Evolutionary conservation across 2,797 vertebrate species (phyloP).

Genomic region (Euthynnus affinis): DNA sequence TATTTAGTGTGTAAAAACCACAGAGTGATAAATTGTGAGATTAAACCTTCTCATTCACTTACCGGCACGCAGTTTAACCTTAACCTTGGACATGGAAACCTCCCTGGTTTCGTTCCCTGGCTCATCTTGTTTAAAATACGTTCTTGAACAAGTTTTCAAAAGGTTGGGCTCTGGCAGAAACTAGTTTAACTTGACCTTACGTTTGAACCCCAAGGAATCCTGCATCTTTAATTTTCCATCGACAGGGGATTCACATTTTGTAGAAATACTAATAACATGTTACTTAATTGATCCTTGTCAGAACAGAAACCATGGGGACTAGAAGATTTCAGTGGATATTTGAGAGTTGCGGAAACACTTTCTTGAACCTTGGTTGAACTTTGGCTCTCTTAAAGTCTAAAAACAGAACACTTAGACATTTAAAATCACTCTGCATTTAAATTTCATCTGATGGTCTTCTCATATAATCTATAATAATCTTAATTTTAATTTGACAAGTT

Average conservation of each 20-base stretch:
- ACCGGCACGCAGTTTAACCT: background rate
- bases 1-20: background rate
- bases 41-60: constrained; percentile 14
- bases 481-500: too few species aligned
- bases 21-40: background rate
- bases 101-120: background rate
- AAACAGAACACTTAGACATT: background rate
- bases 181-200: fast-evolving
- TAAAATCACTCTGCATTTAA: too few species aligned
- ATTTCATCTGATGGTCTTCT: too few species aligned
- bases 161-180: constrained; percentile 1
- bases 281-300: background rate
- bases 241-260: background rate
- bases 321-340: background rate
- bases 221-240: background rate
- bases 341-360: background rate
- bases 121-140: background rate
- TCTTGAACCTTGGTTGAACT: background rate
- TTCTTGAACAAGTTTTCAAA: constrained; percentile 3
- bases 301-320: background rate
- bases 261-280: background rate
- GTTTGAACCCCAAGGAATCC: background rate
- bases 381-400: background rate
- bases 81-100: background rate
- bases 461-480: too few species aligned